phyloP scores from a whole-genome alignment of 2,797 vertebrate species.

The Hoplostethus mediterraneus region DNA sequence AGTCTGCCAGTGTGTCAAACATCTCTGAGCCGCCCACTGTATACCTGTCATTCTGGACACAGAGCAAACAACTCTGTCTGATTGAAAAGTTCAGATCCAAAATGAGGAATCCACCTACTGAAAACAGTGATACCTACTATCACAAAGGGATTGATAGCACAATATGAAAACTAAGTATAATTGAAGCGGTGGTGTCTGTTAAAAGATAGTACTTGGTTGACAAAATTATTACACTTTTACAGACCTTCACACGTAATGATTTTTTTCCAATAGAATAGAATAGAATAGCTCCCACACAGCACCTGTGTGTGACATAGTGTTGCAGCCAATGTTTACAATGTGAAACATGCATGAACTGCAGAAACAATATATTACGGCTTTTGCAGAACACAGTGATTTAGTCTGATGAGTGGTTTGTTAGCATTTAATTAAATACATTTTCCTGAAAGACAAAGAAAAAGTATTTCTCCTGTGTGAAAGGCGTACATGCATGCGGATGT shows the following conservation, averaged over 20 bases:
- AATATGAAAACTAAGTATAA: neutral
- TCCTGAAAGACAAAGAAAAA: neutral
- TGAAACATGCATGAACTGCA: neutral
- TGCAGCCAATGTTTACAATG: neutral
- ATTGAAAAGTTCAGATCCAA: neutral
- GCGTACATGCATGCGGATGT: neutral
- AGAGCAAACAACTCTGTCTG: neutral
- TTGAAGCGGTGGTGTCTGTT: neutral
- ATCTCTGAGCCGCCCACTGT: slow-evolving; percentile 89
- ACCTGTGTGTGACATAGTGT: neutral
- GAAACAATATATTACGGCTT: neutral
- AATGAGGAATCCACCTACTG: neutral
- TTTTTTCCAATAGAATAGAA: neutral
- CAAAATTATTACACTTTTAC: too few relatives aligned
- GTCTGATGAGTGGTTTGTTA: neutral
- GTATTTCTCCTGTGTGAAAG: neutral
- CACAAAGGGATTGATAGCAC: neutral
- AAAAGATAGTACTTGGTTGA: too few relatives aligned
- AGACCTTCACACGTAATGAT: neutral
- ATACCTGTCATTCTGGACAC: slow-evolving; percentile 89
- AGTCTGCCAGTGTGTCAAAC: slow-evolving; percentile 91
- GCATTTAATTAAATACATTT: neutral
- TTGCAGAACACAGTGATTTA: neutral
- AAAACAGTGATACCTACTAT: too few relatives aligned
- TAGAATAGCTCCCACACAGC: neutral